Base-by-base conservation (phyloP, 2,888 invertebrate genomes). In the Drosophila prolongata region DNA sequence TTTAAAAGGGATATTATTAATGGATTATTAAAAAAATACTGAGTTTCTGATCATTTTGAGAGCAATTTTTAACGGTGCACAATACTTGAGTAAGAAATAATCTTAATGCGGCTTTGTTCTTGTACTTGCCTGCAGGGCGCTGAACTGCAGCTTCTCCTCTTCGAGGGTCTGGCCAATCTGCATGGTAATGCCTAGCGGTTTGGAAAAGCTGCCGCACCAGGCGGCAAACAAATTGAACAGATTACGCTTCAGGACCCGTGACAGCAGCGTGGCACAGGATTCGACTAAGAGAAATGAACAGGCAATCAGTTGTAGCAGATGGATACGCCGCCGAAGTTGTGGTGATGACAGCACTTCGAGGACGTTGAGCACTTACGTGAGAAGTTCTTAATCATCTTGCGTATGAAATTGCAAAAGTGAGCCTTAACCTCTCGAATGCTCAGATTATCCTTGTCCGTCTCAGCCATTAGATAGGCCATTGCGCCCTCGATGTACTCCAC, bases 401-500 rank as follows among this genome's bases (percentile, higher is more conserved):
- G 95, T 81, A 99, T 95, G 91, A 99, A 98, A 91, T 97, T 96
- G 75, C 98, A 98, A 92, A 99, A 99, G 88, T 98, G 98, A 30
- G 97, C 94, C 62, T 98, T 96, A 59, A 99, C 97, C 89, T 98
- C 98, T 60, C 96, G 95, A 19, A 98, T 95, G 34, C 96, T 95
- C 1, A 95, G 95, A 2, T 96, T 95, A 90, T 98, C 98, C 90
- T 99, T 98, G 89, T 99, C 99, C 6, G 96, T 96, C 91, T 99
- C 99, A 75, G 95, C 95, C 91, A 99, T 98, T 55, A 99, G 93
- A 91, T 97, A 98, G 57, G 96, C 94, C 35, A 98, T 94, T 14
- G 97, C 98, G 0, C 98, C 98, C 83, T 99, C 99, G 84, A 99
- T 95, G 90, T 98, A 99, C 90, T 99, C 99, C 4, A 98, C 95